Percentiles rank a stretch among this genome's conserved stretches.
Conservation (phyloP, 2,113 vertebrate species). For the Gymnobelideus leadbeateri region DNA sequence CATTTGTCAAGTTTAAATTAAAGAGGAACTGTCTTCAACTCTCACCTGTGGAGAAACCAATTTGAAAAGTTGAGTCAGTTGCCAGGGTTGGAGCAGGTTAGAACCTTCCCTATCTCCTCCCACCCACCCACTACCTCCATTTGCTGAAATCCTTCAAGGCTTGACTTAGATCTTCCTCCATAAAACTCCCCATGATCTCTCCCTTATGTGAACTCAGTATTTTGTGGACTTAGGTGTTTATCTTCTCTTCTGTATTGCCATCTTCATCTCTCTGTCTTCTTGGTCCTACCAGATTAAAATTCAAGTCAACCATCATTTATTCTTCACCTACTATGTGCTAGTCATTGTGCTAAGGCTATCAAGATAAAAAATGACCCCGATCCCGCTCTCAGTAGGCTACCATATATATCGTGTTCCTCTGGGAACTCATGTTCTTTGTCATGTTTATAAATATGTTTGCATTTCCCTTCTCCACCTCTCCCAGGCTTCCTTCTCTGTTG, state of each 20-base stretch:
- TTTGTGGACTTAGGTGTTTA: neutral
- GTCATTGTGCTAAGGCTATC: too few species aligned
- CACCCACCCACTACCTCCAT: neutral
- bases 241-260: neutral
- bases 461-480: neutral
- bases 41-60: neutral
- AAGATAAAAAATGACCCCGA: too few species aligned
- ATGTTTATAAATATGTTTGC: neutral
- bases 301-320: neutral
- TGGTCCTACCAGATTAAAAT: neutral
- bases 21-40: neutral
- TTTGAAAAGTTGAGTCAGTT: neutral
- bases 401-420: neutral
- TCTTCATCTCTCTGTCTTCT: neutral
- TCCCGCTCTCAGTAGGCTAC: too few species aligned
- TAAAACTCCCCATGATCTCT: neutral
- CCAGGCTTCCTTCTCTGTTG: neutral
- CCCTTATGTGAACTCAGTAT: neutral
- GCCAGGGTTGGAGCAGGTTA: neutral
- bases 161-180: neutral
- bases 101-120: neutral
- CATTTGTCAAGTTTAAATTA: neutral
- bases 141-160: neutral
- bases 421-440: neutral
- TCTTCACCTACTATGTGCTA: neutral